A percentile compares a stretch with the other conserved stretches of the same genome.
Evolutionary conservation across 2,797 vertebrate genomes (phyloP).

Genomic region (Tragelaphus eurycerus): DNA sequence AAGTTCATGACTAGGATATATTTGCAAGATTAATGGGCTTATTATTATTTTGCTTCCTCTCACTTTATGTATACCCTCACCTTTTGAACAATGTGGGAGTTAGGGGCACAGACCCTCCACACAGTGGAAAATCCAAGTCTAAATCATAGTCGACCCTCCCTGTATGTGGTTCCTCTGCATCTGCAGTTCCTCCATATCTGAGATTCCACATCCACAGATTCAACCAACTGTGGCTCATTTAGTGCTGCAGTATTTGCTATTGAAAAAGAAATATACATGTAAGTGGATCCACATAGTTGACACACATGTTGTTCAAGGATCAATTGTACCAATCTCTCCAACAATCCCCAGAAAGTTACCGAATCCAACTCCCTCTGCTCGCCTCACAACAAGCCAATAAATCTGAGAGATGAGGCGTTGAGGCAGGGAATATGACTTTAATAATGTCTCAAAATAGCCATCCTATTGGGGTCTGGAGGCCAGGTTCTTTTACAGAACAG

Average conservation of each 20-base stretch:
- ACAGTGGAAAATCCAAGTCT: background rate
- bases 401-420: background rate
- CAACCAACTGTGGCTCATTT: background rate
- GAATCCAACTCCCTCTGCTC: background rate
- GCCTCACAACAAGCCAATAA: background rate
- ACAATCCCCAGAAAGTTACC: background rate
- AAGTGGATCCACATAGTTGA: background rate
- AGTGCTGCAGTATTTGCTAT: background rate
- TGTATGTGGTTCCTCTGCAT: background rate
- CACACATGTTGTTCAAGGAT: accelerated
- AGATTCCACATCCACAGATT: background rate
- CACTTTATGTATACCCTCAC: too few species aligned
- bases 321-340: background rate
- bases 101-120: background rate
- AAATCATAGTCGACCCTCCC: background rate
- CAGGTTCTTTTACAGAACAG: background rate
- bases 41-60: too few species aligned
- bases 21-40: too few species aligned
- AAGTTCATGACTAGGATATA: background rate
- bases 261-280: background rate
- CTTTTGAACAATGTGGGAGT: background rate
- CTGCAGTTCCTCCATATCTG: background rate
- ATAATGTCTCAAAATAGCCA: background rate
- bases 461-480: background rate
- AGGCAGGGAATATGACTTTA: background rate